Conservation (phyloP, 1,140 invertebrate species). For the Tyrophagus putrescentiae region DNA sequence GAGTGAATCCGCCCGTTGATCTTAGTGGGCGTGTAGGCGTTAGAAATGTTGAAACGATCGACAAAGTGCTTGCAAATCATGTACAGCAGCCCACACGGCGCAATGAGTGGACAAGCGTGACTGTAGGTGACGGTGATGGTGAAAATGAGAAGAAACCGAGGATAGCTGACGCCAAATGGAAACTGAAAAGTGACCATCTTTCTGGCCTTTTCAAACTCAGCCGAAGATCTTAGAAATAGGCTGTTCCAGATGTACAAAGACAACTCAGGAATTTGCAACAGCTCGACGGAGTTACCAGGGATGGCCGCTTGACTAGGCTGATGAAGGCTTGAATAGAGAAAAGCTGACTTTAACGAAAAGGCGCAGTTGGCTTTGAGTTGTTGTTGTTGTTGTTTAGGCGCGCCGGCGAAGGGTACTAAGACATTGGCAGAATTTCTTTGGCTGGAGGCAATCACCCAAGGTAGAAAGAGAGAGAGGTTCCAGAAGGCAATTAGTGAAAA, state of each 20-base stretch:
- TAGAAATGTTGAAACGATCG: constrained; percentile 88
- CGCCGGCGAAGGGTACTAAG: no score
- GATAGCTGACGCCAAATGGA: constrained; percentile 85
- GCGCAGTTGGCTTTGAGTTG: no score
- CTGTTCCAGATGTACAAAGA: constrained; percentile 52
- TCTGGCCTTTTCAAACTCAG: constrained; percentile 21
- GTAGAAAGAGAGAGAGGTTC: no score
- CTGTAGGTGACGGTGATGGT: constrained; percentile 82
- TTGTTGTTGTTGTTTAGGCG: no score
- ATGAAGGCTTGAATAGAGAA: no score
- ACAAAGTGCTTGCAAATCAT: constrained; percentile 79
- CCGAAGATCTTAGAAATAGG: constrained; percentile 19
- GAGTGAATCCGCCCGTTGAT: constrained; percentile 47
- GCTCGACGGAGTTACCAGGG: constrained; percentile 71
- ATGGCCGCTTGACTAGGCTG: constrained; percentile 86
- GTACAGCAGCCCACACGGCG: constrained; percentile 79
- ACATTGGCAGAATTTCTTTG: no score
- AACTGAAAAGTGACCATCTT: constrained; percentile 69
- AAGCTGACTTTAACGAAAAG: no score
- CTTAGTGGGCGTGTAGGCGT: constrained; percentile 69
- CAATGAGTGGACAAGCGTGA: constrained; percentile 78
- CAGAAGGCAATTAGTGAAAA: no score
- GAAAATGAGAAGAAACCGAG: constrained; percentile 84
- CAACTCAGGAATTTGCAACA: constrained; percentile 82
- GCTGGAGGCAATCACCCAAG: no score